Conservation (phyloP, 2,888 invertebrate genomes). For the Zaprionus obscuricornis region DNA sequence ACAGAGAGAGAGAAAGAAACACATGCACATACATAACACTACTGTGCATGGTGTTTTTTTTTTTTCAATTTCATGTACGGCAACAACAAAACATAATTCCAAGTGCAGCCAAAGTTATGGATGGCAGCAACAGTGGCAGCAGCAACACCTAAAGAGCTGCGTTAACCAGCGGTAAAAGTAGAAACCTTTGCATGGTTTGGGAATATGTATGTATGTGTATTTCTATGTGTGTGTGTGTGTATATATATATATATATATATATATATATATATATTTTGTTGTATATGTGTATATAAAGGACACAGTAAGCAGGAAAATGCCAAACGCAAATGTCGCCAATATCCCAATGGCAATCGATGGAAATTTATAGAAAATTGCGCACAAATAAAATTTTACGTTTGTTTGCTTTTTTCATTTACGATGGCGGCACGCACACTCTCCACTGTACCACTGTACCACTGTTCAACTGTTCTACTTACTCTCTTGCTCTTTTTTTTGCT, state of each 20-base stretch:
- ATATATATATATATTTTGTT: no score
- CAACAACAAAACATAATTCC: conserved; percentile 45
- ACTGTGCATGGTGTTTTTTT: conserved; percentile 10
- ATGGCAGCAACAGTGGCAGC: conserved; percentile 19
- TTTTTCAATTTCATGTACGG: conserved; percentile 65
- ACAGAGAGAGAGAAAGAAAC: no score
- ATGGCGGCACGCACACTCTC: conserved; percentile 30
- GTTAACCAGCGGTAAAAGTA: conserved; percentile 40
- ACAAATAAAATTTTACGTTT: conserved; percentile 79
- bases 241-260: conserved; percentile 12
- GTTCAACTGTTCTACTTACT: background rate
- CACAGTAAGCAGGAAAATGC: conserved; percentile 69
- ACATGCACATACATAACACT: conserved; percentile 16
- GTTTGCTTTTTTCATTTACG: conserved; percentile 76
- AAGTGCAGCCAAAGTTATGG: conserved; percentile 71
- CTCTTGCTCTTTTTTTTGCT: background rate
- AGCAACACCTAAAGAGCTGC: conserved; percentile 44
- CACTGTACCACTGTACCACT: background rate
- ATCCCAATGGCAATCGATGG: conserved; percentile 78
- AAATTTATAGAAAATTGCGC: conserved; percentile 79
- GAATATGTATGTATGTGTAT: conserved; percentile 2
- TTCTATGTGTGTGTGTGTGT: conserved; percentile 8
- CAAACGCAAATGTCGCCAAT: conserved; percentile 79
- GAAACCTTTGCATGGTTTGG: conserved; percentile 14
- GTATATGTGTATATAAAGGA: conserved; percentile 50